These are phyloP conservation scores for Berghia stephanieae DNA, from an alignment of 1,140 invertebrate species.

Conservation along the genomic window DNA sequence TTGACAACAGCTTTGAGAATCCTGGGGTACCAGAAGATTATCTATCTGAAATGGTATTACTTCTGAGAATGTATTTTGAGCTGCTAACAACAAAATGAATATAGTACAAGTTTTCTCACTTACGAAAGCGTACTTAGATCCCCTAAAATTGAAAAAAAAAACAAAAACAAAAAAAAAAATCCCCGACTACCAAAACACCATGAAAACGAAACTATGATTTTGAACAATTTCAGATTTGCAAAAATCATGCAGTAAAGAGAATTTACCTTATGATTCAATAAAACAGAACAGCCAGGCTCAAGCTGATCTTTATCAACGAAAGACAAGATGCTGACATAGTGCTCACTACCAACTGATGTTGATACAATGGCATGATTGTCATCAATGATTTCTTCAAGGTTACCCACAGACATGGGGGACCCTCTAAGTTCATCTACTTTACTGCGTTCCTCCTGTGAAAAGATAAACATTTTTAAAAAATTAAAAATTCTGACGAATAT, in stretches of 20 bases:
- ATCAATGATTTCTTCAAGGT: slow-evolving; percentile 99
- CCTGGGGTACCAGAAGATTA: too few species aligned
- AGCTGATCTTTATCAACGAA: slow-evolving; percentile 99
- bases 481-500: neutral
- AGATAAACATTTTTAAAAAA: neutral
- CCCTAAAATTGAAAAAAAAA: too few species aligned
- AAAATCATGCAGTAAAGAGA: too few species aligned
- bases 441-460: slow-evolving; percentile 78
- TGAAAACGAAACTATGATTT: neutral
- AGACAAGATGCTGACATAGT: slow-evolving; percentile 98
- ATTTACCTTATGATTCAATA: slow-evolving; percentile 96
- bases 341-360: slow-evolving; percentile 98
- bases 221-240: neutral
- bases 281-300: slow-evolving; percentile 98
- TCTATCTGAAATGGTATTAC: too few species aligned
- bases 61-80: too few species aligned
- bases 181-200: neutral
- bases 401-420: slow-evolving; percentile 99
- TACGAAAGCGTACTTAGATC: too few species aligned
- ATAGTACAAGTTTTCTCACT: too few species aligned
- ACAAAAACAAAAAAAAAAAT: too few species aligned
- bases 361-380: slow-evolving; percentile 99
- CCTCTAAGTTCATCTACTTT: slow-evolving; percentile 98
- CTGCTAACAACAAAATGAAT: too few species aligned
- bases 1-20: too few species aligned